Percentiles rank a stretch among this genome's conserved stretches.
Conservation (phyloP, 1,140 invertebrate genomes). For the Temnothorax longispinosus region DNA sequence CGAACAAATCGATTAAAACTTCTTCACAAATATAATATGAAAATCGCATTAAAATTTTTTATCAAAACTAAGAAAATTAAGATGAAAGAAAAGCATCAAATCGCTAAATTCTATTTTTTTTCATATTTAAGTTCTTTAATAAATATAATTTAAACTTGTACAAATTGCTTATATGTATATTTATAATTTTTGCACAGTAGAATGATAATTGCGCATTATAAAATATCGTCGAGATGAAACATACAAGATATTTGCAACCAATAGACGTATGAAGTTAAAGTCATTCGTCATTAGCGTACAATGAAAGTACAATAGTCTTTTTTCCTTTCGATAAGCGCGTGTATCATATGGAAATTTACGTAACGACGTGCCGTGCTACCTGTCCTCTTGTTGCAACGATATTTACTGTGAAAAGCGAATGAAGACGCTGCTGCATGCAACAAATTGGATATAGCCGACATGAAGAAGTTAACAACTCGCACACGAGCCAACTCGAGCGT, state of each 20-base stretch:
- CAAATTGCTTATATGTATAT: not conserved
- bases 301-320: not conserved
- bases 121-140: not conserved
- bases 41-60: not conserved
- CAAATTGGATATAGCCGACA: slow-evolving; percentile 51
- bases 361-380: slow-evolving; percentile 23
- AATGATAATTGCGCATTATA: not conserved
- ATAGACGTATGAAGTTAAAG: not conserved
- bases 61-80: not conserved
- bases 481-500: slow-evolving; percentile 63
- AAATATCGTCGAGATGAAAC: not conserved
- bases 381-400: slow-evolving; percentile 43
- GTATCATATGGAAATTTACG: slow-evolving; percentile 37
- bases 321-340: not conserved
- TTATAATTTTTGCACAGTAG: not conserved
- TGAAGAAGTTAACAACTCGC: slow-evolving; percentile 60
- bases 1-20: not conserved
- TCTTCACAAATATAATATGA: not conserved
- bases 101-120: not conserved
- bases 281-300: not conserved
- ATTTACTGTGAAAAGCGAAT: slow-evolving; percentile 62
- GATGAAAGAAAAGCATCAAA: not conserved
- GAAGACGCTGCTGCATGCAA: slow-evolving; percentile 54
- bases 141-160: not conserved
- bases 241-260: not conserved